These are phyloP conservation scores for Megaceryle torquata DNA, from an alignment of 2,113 vertebrate species.

Conservation along the genomic window DNA sequence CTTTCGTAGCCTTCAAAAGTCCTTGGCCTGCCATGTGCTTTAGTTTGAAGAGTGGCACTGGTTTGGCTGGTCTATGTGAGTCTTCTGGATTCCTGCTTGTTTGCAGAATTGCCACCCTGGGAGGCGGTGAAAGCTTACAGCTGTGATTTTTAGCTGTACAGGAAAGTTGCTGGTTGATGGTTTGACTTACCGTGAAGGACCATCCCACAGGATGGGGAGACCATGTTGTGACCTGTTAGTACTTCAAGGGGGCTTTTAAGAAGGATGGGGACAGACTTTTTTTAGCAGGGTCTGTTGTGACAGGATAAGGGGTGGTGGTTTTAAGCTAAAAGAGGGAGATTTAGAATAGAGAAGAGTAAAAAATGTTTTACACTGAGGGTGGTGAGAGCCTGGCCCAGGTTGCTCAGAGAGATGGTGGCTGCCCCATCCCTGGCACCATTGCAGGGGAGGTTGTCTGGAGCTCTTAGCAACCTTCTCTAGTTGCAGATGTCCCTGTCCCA, in stretches of 20 bases:
- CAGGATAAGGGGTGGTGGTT: background rate
- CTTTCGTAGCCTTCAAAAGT: background rate
- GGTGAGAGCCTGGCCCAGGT: background rate
- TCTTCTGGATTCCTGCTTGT: background rate
- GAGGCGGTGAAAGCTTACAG: background rate
- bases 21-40: background rate
- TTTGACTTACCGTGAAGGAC: background rate
- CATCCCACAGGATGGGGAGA: background rate
- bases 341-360: background rate
- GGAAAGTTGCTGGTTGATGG: background rate
- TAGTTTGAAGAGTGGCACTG: background rate
- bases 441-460: background rate
- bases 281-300: background rate
- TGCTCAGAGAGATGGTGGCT: background rate
- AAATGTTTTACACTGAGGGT: background rate
- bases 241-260: background rate
- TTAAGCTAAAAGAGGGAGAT: background rate
- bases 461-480: background rate
- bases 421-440: background rate
- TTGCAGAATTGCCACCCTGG: background rate
- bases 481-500: background rate
- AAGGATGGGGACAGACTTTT: background rate
- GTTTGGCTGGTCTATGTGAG: background rate
- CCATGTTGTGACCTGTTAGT: background rate
- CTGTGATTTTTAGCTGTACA: background rate